Evolutionary conservation across 2,888 invertebrate species (phyloP).

Genomic region (Craniophora ligustri): DNA sequence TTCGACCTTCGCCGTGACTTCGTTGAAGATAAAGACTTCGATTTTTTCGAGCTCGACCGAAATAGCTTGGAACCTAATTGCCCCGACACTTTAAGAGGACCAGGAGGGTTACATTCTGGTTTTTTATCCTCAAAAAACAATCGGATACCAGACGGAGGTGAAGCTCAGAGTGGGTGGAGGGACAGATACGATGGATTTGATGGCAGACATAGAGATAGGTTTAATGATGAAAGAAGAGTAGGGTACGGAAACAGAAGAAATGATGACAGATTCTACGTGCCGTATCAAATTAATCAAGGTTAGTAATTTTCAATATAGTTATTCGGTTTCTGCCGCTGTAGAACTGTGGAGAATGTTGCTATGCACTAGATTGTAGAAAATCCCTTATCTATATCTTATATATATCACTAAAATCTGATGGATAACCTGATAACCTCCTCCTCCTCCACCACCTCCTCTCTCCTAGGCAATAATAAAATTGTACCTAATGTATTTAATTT

Average conservation of each 20-base stretch:
- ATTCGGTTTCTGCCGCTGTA: no score
- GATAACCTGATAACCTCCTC: no score
- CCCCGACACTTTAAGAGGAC: slow-evolving; percentile 75
- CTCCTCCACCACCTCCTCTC: no score
- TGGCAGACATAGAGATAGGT: slow-evolving; percentile 59
- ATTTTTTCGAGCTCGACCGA: slow-evolving; percentile 93
- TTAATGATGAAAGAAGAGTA: slow-evolving; percentile 62
- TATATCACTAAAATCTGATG: no score
- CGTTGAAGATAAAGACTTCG: slow-evolving; percentile 91
- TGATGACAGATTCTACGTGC: slow-evolving; percentile 82
- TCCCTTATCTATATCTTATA: no score
- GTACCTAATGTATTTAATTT: no score
- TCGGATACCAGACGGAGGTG: slow-evolving; percentile 56
- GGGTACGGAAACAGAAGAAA: slow-evolving; percentile 67
- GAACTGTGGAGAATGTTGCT: no score
- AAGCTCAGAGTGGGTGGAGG: slow-evolving; percentile 52
- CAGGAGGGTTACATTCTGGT: slow-evolving; percentile 82
- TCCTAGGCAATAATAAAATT: no score
- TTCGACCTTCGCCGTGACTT: slow-evolving; percentile 90
- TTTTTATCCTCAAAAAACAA: slow-evolving; percentile 77
- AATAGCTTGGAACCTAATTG: slow-evolving; percentile 91
- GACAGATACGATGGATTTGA: slow-evolving; percentile 70
- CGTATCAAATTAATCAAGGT: slow-evolving; percentile 86
- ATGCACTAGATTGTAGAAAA: no score
- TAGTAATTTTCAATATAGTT: slow-evolving; percentile 46